Percentiles rank a stretch among this genome's conserved stretches.
Evolutionary conservation across 1,140 invertebrate genomes (phyloP).

Genomic region (Drosophila punjabiensis): DNA sequence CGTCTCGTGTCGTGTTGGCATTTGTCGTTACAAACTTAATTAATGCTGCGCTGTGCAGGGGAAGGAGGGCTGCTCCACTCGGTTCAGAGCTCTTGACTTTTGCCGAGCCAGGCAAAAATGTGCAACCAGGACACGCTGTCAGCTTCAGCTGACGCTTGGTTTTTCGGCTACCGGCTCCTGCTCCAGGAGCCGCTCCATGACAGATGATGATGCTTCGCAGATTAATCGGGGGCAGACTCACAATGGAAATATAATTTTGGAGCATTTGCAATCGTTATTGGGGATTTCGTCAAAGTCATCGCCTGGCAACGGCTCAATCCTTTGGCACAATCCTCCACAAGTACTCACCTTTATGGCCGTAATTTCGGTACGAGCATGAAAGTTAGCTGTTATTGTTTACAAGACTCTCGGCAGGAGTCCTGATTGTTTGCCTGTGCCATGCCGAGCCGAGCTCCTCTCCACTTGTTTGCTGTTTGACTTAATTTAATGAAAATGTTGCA

Average conservation of each 20-base stretch:
- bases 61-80: not conserved
- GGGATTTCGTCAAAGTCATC: constrained; percentile 28
- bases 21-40: constrained; percentile 78
- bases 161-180: constrained; percentile 17
- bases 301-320: constrained; percentile 36
- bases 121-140: constrained; percentile 60
- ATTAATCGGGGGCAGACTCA: constrained; percentile 30
- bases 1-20: constrained; percentile 69
- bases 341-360: not conserved
- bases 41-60: constrained; percentile 62
- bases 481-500: constrained; percentile 84
- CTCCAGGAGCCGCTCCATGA: not conserved
- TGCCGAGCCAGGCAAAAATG: constrained; percentile 53
- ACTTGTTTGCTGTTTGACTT: constrained; percentile 75
- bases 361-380: constrained; percentile 52
- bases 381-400: constrained; percentile 61
- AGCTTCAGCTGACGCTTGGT: constrained; percentile 58
- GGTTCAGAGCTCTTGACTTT: constrained; percentile 59
- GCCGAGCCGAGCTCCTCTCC: constrained; percentile 27
- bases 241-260: constrained; percentile 32
- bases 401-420: constrained; percentile 37
- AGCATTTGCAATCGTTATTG: constrained; percentile 29
- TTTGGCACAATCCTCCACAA: constrained; percentile 6
- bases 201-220: constrained; percentile 8
- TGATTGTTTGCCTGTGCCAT: constrained; percentile 61